Evolutionary conservation across 2,797 vertebrate genomes (phyloP).

Genomic region (Sebastes reedi): DNA sequence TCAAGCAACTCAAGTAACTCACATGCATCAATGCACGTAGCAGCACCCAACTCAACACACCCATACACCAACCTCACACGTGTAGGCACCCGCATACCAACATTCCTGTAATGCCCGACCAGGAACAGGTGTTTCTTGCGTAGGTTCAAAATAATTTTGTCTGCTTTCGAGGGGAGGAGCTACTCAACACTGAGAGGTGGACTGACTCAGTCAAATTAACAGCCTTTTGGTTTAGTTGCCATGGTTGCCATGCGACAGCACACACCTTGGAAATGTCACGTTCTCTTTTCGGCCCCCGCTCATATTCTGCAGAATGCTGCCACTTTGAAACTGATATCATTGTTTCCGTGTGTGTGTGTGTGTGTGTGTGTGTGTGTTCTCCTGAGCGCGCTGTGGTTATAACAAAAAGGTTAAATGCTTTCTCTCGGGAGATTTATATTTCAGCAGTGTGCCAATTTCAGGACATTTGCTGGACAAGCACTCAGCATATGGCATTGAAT

Average conservation of each 20-base stretch:
- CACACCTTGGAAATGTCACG: slow-evolving; percentile 75
- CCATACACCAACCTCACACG: background rate
- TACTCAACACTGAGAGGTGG: slow-evolving; percentile 19
- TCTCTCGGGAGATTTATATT: slow-evolving; percentile 57
- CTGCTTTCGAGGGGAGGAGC: slow-evolving; percentile 38
- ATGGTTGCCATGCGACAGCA: slow-evolving; percentile 72
- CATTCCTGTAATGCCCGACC: slow-evolving; percentile 45
- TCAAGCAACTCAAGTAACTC: background rate
- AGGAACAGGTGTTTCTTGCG: slow-evolving; percentile 58
- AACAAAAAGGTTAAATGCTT: slow-evolving; percentile 57
- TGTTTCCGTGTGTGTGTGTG: slow-evolving; percentile 19
- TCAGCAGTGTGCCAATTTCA: slow-evolving; percentile 44
- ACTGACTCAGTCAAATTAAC: slow-evolving; percentile 64
- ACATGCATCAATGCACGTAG: background rate
- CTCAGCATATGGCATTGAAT: slow-evolving; percentile 53
- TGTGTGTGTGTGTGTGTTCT: slow-evolving; percentile 1
- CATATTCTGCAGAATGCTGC: slow-evolving; percentile 35
- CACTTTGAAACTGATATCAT: slow-evolving; percentile 58
- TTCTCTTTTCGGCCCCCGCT: slow-evolving; percentile 43
- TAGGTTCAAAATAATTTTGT: slow-evolving; percentile 61
- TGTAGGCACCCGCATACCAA: background rate
- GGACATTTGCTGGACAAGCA: slow-evolving; percentile 41
- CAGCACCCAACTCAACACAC: background rate
- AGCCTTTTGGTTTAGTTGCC: slow-evolving; percentile 67
- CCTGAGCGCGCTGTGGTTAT: slow-evolving; percentile 21